Evolutionary conservation across 1,140 invertebrate species (phyloP), one percentile per base, ranked within the genome.

Genomic region (Zaprionus kolodkinae): DNA sequence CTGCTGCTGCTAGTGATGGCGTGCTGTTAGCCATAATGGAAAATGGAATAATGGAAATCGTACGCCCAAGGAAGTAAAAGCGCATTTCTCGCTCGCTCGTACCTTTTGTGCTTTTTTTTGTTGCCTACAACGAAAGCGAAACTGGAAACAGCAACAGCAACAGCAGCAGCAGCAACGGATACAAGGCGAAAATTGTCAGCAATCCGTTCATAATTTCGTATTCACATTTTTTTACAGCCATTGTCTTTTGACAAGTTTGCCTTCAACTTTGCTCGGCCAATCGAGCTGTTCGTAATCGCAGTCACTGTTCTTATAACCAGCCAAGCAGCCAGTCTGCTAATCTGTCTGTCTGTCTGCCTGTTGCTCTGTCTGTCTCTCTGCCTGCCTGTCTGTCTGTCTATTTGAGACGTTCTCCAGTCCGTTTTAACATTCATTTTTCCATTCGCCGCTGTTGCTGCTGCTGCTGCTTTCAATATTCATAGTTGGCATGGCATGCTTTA

Each of bases 221-320:
- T 72, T 72, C 60, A 66, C 61, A 77, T 76, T 68, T 64, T 78
- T 78, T 56, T 65, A 60, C 52, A 75, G 72, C 71, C 85, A 89
- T 89, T 89, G 84, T 88, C 85, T 89, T 89, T 89, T 88, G 84
- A 89, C 85, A 89, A 65, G 84, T 88, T 88, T 78, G 84, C 84
- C 84, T 88, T 88, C 84, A 88, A 88, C 84, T 88, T 88, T 78
- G 68, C 54, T 76, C 77, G 67, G 83, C 68, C 80, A 88, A 45
- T 45, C 40, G 21, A 21, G 73, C 27, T 30, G 4, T 30, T 30
- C 79, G 83, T 87, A 71, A 64, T 63, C 54, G 64, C 65, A 67
- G 64, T 66, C 55, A 74, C 72, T 71, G 56, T 71, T 57, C 48
- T 60, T 57, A 66, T 35, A 57, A 54, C 48, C 61, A 40, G 27